Evolutionary conservation across 2,888 invertebrate genomes (phyloP).

Genomic region (Lasioglossum vierecki): DNA sequence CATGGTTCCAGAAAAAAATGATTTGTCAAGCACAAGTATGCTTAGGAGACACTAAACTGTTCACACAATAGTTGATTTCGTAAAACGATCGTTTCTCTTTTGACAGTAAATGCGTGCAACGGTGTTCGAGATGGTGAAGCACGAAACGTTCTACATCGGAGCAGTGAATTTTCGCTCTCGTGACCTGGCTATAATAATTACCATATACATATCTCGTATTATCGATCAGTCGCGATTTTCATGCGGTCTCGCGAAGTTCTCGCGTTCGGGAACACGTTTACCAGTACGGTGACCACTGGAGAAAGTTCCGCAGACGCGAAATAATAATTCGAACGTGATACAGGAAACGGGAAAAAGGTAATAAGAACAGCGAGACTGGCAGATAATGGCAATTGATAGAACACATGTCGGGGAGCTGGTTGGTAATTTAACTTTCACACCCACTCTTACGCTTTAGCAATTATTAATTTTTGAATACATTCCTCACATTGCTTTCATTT

Average conservation of each 20-base stretch:
- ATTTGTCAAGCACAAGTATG: slow-evolving; percentile 16
- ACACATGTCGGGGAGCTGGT: background rate
- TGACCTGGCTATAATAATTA: background rate
- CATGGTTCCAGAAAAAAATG: background rate
- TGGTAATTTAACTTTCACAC: background rate
- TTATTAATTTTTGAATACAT: background rate
- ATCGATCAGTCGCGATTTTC: slow-evolving; percentile 19
- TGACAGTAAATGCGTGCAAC: background rate
- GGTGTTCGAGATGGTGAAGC: background rate
- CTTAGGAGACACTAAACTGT: background rate
- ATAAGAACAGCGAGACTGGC: background rate
- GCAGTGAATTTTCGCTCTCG: background rate
- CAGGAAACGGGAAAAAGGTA: background rate
- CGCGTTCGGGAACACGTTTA: background rate
- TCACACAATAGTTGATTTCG: background rate
- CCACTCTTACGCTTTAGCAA: background rate
- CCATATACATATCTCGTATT: background rate
- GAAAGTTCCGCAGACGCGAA: background rate
- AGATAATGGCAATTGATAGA: background rate
- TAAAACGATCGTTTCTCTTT: background rate
- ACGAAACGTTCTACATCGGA: background rate
- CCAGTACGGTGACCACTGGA: background rate
- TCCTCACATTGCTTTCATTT: background rate
- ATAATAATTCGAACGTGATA: background rate
- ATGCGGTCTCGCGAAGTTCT: background rate